phyloP scores from a whole-genome alignment of 2,113 vertebrate species.

The Callorhinus ursinus region DNA sequence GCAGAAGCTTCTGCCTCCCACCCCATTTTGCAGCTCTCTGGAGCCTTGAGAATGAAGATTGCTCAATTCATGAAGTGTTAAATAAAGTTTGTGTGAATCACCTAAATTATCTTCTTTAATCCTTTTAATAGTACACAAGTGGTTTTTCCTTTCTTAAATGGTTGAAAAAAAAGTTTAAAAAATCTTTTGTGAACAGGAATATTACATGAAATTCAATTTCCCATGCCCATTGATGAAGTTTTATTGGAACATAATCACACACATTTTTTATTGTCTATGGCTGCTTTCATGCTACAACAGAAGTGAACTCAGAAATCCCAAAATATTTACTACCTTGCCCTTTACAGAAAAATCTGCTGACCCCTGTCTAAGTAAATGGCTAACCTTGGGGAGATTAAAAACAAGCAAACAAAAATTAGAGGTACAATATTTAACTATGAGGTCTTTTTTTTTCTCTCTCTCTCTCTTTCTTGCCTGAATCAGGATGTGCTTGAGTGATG shows the following conservation, averaged over 20 bases:
- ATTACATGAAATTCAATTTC: slow-evolving; percentile 37
- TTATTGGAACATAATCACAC: neutral
- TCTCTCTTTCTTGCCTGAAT: neutral
- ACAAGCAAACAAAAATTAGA: neutral
- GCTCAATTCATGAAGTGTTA: too few species aligned
- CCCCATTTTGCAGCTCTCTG: neutral
- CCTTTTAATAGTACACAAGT: neutral
- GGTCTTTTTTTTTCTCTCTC: too few species aligned
- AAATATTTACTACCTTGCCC: neutral
- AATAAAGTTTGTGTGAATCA: neutral
- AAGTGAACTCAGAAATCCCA: neutral
- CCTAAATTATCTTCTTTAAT: neutral
- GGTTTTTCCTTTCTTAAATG: neutral
- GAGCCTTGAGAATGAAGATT: neutral
- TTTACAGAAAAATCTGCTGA: neutral
- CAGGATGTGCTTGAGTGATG: neutral
- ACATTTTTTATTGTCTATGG: neutral
- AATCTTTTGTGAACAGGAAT: neutral
- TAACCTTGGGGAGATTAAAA: neutral
- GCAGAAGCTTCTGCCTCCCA: neutral
- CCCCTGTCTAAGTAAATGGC: neutral
- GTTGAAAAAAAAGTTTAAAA: neutral
- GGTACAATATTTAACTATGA: neutral
- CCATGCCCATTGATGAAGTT: neutral
- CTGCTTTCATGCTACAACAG: neutral